phyloP scores from a whole-genome alignment of 2,797 vertebrate genomes.

The Urosaurus nigricauda region DNA sequence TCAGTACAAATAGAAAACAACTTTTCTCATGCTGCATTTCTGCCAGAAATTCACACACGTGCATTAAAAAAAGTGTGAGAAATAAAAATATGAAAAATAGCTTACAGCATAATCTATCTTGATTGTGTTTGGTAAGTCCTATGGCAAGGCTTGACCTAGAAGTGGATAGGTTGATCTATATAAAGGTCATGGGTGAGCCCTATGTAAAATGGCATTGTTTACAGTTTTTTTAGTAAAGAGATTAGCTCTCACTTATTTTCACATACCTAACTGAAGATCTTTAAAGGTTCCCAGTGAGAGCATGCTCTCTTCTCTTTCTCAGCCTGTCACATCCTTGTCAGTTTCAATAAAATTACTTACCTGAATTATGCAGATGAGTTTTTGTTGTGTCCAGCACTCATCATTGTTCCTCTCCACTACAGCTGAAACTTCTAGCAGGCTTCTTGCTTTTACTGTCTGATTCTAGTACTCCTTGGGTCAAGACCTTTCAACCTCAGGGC shows the following conservation, averaged over 20 bases:
- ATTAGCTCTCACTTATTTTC: conserved; percentile 96
- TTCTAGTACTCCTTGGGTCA: conserved; percentile 94
- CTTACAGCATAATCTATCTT: conserved; percentile 65
- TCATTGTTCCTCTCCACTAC: conserved; percentile 93
- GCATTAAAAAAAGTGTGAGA: background rate
- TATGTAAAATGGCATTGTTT: conserved; percentile 94
- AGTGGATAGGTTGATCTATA: conserved; percentile 74
- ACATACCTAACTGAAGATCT: conserved; percentile 85
- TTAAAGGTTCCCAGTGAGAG: conserved; percentile 85
- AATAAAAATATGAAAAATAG: conserved; percentile 56
- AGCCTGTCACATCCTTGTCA: conserved; percentile 96
- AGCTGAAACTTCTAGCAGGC: conserved; percentile 87
- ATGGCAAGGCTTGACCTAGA: conserved; percentile 64
- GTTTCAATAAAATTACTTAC: conserved; percentile 97
- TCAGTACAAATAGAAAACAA: background rate
- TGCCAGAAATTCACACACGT: background rate
- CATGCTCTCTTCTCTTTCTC: conserved; percentile 85
- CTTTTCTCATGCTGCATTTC: conserved; percentile 5
- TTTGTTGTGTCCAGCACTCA: conserved; percentile 88
- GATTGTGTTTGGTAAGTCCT: conserved; percentile 70
- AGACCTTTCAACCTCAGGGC: conserved; percentile 98
- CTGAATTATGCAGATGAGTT: conserved; percentile 97
- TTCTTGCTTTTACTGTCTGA: conserved; percentile 85
- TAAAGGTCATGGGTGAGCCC: conserved; percentile 81
- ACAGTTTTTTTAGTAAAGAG: conserved; percentile 93